Percentiles rank a stretch among this genome's conserved stretches.
phyloP scores from a whole-genome alignment of 2,888 invertebrate species.

The Hirtodrosophila duncani region DNA sequence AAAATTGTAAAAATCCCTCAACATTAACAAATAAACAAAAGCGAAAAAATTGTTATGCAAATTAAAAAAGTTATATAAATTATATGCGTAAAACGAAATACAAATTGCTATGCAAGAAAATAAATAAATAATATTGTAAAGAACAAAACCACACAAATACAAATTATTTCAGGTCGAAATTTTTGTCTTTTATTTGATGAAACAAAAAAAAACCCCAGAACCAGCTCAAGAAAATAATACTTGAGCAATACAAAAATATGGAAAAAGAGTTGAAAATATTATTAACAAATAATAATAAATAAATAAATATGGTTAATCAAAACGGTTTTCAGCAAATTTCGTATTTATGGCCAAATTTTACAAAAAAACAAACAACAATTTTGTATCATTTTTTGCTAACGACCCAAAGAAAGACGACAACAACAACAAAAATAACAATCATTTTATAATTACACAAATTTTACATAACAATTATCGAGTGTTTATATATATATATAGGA shows the following conservation, averaged over 20 bases:
- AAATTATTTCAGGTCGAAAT: constrained; percentile 50
- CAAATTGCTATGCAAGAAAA: constrained; percentile 53
- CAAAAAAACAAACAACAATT: constrained; percentile 37
- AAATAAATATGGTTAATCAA: constrained; percentile 55
- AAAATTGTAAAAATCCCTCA: constrained; percentile 58
- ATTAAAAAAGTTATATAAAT: constrained; percentile 57
- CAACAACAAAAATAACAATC: constrained; percentile 37
- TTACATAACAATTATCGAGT: constrained; percentile 44
- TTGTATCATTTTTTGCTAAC: constrained; percentile 66
- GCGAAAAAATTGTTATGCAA: constrained; percentile 55
- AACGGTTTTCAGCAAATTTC: constrained; percentile 66
- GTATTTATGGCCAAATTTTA: constrained; percentile 70
- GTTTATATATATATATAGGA: constrained; percentile 39
- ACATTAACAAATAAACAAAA: constrained; percentile 21
- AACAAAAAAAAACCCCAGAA: constrained; percentile 30
- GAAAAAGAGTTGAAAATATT: constrained; percentile 8
- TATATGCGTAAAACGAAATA: constrained; percentile 46
- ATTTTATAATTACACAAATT: constrained; percentile 49
- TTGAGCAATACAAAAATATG: constrained; percentile 11
- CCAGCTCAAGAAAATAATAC: constrained; percentile 24
- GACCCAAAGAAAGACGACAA: constrained; percentile 57
- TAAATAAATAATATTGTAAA: constrained; percentile 21
- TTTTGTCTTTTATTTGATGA: constrained; percentile 50
- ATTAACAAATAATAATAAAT: constrained; percentile 12
- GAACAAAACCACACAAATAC: constrained; percentile 26